A percentile compares a stretch with the other conserved stretches of the same genome.
phyloP scores from a whole-genome alignment of 2,888 invertebrate genomes.

The Gryllus longicercus region DNA sequence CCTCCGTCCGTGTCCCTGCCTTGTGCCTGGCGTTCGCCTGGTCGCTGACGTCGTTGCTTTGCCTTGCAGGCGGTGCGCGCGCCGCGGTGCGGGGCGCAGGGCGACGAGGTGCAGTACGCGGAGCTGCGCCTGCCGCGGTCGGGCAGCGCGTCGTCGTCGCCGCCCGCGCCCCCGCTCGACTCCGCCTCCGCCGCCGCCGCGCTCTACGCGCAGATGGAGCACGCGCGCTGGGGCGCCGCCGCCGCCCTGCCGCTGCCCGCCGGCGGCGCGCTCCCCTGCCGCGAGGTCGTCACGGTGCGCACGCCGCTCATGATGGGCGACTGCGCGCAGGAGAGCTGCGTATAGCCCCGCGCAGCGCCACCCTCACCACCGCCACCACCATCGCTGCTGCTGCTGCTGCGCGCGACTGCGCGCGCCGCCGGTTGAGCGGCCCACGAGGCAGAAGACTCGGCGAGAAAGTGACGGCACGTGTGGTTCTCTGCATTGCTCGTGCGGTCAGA shows the following conservation, averaged over 20 bases:
- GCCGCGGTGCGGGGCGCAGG: neutral
- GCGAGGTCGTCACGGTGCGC: conserved; percentile 68
- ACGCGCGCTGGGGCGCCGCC: neutral
- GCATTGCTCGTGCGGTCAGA: too few relatives aligned
- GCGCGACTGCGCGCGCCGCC: too few relatives aligned
- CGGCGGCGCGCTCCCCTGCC: conserved; percentile 35
- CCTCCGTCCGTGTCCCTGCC: too few relatives aligned
- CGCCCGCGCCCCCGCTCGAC: neutral
- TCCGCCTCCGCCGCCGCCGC: neutral
- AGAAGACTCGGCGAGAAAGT: too few relatives aligned
- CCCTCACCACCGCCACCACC: too few relatives aligned
- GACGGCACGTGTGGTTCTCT: too few relatives aligned
- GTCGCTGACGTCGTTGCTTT: too few relatives aligned
- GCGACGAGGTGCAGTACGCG: neutral
- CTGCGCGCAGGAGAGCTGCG: conserved; percentile 63
- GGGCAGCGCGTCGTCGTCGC: neutral
- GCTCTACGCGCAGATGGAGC: too few relatives aligned
- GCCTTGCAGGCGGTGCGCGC: too few relatives aligned
- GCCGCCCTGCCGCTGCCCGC: neutral
- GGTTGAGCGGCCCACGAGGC: too few relatives aligned
- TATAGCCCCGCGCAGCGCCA: conserved; percentile 47
- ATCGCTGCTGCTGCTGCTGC: too few relatives aligned
- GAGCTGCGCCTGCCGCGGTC: neutral
- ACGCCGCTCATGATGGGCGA: conserved; percentile 65
- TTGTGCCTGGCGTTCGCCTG: too few relatives aligned